Evolutionary conservation across 2,888 invertebrate species (phyloP).

Genomic region (Andrena trimmerana): DNA sequence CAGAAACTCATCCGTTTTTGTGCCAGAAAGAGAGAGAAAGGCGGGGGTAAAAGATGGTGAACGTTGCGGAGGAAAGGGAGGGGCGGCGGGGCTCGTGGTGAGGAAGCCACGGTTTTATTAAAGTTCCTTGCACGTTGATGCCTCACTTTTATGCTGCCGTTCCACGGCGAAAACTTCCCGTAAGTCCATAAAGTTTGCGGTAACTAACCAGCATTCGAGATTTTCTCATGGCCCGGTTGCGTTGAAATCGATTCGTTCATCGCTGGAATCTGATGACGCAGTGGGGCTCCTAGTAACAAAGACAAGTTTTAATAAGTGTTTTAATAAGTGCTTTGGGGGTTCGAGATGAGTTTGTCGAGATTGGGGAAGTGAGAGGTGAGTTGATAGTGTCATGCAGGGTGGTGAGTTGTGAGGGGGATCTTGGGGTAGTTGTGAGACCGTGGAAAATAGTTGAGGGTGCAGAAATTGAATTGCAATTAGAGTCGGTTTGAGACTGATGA

Average conservation of each 20-base stretch:
- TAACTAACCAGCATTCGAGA: conserved; percentile 68
- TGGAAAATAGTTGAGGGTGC: too few species aligned
- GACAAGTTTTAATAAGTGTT: conserved; percentile 7
- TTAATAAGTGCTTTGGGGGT: too few species aligned
- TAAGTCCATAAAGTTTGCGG: conserved; percentile 70
- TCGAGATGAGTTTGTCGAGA: too few species aligned
- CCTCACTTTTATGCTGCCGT: conserved; percentile 65
- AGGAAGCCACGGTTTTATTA: conserved; percentile 65
- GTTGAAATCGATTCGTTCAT: conserved; percentile 21
- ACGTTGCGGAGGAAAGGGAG: neutral
- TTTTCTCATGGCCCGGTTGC: conserved; percentile 56
- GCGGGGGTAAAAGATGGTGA: neutral
- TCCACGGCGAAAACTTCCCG: conserved; percentile 63
- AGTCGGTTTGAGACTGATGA: too few species aligned
- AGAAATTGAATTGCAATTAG: too few species aligned
- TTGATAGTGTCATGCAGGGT: too few species aligned
- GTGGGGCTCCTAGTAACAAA: neutral
- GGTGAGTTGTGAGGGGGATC: too few species aligned
- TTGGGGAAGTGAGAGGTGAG: too few species aligned
- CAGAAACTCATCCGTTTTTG: conserved; percentile 58
- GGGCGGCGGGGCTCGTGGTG: conserved; percentile 16
- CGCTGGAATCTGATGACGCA: neutral
- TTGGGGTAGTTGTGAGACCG: too few species aligned
- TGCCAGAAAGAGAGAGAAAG: conserved; percentile 12
- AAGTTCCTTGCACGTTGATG: conserved; percentile 67